Conservation (phyloP, 2,888 invertebrate species). For the Nasonovia ribisnigri region DNA sequence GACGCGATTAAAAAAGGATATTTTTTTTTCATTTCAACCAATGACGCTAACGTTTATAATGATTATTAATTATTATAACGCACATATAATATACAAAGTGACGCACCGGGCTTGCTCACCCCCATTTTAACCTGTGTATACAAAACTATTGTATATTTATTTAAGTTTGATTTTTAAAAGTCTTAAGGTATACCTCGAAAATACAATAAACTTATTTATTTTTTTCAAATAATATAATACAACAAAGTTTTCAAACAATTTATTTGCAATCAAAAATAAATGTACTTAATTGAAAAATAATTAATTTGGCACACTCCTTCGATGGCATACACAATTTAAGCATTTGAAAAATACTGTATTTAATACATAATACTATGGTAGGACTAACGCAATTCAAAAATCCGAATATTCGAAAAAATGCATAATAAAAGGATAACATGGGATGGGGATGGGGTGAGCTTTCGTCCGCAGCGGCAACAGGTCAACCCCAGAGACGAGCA, state of each 20-base stretch:
- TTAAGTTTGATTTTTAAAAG: not conserved
- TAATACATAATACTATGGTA: too few species aligned
- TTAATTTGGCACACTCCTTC: too few species aligned
- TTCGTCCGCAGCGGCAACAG: not conserved
- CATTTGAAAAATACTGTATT: too few species aligned
- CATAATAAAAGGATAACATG: too few species aligned
- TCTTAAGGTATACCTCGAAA: not conserved
- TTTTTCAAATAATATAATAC: not conserved
- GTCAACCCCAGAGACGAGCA: not conserved
- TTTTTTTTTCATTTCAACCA: not conserved
- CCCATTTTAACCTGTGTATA: not conserved
- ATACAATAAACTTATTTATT: not conserved
- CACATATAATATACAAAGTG: not conserved
- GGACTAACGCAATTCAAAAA: too few species aligned
- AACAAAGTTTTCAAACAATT: not conserved
- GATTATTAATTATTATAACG: not conserved
- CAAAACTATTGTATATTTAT: not conserved
- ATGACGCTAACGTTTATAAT: not conserved
- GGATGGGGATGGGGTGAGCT: too few species aligned
- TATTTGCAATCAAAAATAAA: too few species aligned
- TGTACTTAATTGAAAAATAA: too few species aligned
- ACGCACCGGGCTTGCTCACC: not conserved
- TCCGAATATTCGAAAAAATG: too few species aligned
- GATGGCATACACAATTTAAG: too few species aligned
- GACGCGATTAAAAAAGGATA: not conserved